phyloP scores from a whole-genome alignment of 2,113 vertebrate species.

The Prionailurus bengalensis region DNA sequence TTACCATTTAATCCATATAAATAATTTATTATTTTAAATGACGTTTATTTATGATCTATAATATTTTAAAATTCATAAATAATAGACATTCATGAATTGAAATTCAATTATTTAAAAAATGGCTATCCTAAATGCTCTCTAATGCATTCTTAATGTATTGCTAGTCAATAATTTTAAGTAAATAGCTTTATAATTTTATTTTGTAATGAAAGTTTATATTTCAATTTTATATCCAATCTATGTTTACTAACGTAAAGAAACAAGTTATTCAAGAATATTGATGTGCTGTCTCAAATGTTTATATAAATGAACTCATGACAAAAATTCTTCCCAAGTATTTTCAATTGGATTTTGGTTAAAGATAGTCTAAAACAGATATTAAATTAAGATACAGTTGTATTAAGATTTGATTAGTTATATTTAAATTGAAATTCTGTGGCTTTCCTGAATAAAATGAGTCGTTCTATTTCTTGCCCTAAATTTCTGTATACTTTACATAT shows the following conservation, averaged over 20 bases:
- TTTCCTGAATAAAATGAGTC: conserved; percentile 27
- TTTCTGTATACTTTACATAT: background rate
- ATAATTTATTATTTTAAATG: conserved; percentile 87
- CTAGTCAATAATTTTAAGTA: conserved; percentile 79
- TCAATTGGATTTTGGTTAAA: conserved; percentile 56
- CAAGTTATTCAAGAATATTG: conserved; percentile 57
- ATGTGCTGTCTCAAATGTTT: conserved; percentile 45
- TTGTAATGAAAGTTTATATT: conserved; percentile 60
- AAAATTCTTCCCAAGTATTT: conserved; percentile 61
- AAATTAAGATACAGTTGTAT: conserved; percentile 35
- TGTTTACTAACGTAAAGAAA: conserved; percentile 72
- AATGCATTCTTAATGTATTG: conserved; percentile 79
- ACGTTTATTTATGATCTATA: conserved; percentile 84
- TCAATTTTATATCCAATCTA: conserved; percentile 75
- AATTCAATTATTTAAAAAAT: conserved; percentile 83
- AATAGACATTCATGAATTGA: conserved; percentile 83
- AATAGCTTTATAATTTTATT: conserved; percentile 77
- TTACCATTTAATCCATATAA: conserved; percentile 82
- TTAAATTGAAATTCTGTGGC: conserved; percentile 33
- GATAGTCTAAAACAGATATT: conserved; percentile 45
- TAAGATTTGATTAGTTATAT: conserved; percentile 27
- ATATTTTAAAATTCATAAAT: conserved; percentile 88
- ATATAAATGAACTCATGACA: conserved; percentile 59
- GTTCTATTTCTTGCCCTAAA: background rate
- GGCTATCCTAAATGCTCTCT: conserved; percentile 75